Evolutionary conservation across 1,140 invertebrate species (phyloP), one percentile per base, ranked within the genome.

Genomic region (Kradibia gibbosae): DNA sequence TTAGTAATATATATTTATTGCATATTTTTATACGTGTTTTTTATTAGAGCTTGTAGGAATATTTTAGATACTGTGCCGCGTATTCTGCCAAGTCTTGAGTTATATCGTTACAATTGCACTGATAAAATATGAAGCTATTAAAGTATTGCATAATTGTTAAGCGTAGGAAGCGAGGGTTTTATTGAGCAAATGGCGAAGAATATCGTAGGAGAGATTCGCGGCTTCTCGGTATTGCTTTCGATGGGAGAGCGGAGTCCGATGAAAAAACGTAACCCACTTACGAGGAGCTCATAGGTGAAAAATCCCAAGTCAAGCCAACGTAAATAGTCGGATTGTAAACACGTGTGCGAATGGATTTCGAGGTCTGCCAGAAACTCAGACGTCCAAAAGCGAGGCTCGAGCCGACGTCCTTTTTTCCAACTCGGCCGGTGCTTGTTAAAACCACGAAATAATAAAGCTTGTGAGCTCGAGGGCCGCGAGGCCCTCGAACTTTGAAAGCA

Each of bases 261-360:
- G 11, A 11, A 62, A 62, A 17, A 67, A 67, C 10, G 3, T n/a
- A 67, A 22, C 62, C 34, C n/a, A 39, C 3, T 4, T 67, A 36
- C 25, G 10, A 60, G 20, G 62, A 22, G 36, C 31, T 17, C 50
- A 22, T 15, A 65, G 60, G 60, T 36, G 60, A 31, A 22, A 67
- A 39, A n/a, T 11, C 34, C 39, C 1, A 62, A 15, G 36, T 17
- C 34, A 4, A n/a, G 62, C 17, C 34, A 67, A 67, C 11, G 20
- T n/a, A 39, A 67, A 67, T 39, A 67, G 3, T n/a, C 34, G 39
- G 20, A 39, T 39, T 67, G 62, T 67, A 67, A 67, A 67, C 62
- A 39, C 15, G 31, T 36, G 34, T 2, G 17, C 20, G 34, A 48
- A 17, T 65, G 60, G 28, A 36, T 62, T 7, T 4, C 13, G 28